Conservation (phyloP, 2,113 vertebrate genomes). For the Microtus oregoni region DNA sequence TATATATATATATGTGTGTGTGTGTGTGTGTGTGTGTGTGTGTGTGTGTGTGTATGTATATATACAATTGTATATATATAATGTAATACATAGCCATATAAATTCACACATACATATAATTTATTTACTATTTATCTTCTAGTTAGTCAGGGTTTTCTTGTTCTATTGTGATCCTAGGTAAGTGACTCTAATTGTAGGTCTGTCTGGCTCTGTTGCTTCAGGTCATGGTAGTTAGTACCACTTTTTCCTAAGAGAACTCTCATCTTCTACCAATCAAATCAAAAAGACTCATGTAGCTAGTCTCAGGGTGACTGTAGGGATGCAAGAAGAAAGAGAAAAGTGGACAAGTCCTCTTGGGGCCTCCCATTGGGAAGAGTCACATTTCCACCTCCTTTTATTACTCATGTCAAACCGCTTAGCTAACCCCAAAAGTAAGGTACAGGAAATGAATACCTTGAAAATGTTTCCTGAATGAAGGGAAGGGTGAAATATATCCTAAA, state of each 20-base stretch:
- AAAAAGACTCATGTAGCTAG: neutral
- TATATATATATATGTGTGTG: too few species aligned
- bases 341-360: neutral
- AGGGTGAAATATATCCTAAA: neutral
- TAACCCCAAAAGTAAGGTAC: slow-evolving; percentile 17
- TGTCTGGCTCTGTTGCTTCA: slow-evolving; percentile 13
- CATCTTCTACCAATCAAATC: neutral
- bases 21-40: too few species aligned
- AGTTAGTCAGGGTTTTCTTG: neutral
- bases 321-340: neutral
- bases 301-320: neutral
- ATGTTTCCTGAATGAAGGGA: neutral
- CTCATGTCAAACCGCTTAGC: neutral
- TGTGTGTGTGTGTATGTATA: too few species aligned
- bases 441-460: neutral
- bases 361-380: neutral
- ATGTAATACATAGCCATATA: neutral
- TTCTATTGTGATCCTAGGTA: neutral
- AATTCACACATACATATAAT: neutral
- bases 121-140: neutral
- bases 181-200: neutral
- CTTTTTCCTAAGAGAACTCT: neutral
- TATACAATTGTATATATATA: too few species aligned
- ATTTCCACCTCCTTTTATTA: neutral
- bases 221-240: neutral